phyloP scores from a whole-genome alignment of 2,888 invertebrate species.

The Trichogramma evanescens region DNA sequence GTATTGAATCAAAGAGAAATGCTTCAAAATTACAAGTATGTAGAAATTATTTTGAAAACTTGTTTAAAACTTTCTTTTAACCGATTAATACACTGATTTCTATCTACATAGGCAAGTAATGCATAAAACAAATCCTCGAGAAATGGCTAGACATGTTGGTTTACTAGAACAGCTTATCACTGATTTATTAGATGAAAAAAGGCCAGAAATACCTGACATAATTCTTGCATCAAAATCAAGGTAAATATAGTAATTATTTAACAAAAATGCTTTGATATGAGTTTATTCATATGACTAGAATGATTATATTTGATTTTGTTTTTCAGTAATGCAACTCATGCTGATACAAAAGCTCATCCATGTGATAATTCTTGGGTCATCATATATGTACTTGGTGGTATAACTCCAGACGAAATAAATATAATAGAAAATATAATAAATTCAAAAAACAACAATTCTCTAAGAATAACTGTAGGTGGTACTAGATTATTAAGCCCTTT shows the following conservation, averaged over 20 bases:
- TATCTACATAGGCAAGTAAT: conserved; percentile 46
- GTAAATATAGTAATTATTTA: not conserved
- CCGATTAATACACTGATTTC: not conserved
- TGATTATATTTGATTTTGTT: not conserved
- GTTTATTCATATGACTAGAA: not conserved
- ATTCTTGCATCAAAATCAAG: conserved; percentile 32
- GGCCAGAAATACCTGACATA: conserved; percentile 57
- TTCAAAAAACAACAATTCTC: conserved; percentile 20
- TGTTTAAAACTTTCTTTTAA: not conserved
- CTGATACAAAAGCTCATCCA: conserved; percentile 53
- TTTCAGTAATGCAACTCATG: conserved; percentile 55
- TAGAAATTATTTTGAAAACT: conserved; percentile 1
- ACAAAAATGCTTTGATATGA: not conserved
- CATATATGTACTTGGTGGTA: conserved; percentile 61
- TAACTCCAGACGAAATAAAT: conserved; percentile 59
- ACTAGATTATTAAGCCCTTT: conserved; percentile 39
- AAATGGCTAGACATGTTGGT: conserved; percentile 51
- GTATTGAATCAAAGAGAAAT: conserved; percentile 43
- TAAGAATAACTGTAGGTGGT: conserved; percentile 37
- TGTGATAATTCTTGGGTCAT: conserved; percentile 59
- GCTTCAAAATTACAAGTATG: conserved; percentile 47
- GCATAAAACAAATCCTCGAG: conserved; percentile 48
- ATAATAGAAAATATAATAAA: conserved; percentile 44
- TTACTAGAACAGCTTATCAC: conserved; percentile 56
- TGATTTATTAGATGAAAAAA: conserved; percentile 54